Evolutionary conservation across 2,888 invertebrate genomes (phyloP).

Genomic region (Trichopoda pennipes): DNA sequence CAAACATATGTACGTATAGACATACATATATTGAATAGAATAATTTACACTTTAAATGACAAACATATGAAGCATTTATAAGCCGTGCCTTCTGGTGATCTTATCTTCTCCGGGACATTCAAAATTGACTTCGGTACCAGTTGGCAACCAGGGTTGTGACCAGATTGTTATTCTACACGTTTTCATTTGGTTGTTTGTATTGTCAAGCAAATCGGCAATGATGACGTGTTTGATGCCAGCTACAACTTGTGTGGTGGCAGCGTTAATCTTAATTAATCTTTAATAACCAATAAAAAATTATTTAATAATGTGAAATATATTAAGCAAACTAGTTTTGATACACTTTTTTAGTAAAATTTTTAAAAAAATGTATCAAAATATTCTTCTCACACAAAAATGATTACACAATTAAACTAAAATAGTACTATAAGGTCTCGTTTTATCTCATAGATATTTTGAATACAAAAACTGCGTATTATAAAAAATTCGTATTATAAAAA

Average conservation of each 20-base stretch:
- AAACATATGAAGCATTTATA: neutral
- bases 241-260: constrained; percentile 69
- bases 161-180: constrained; percentile 69
- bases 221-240: constrained; percentile 65
- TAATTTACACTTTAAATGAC: no score
- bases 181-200: constrained; percentile 32
- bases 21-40: no score
- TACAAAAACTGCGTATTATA: no score
- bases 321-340: no score
- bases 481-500: no score
- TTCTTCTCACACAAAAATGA: neutral
- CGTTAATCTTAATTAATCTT: constrained; percentile 70
- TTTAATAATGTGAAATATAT: neutral
- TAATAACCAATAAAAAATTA: neutral
- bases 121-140: constrained; percentile 70
- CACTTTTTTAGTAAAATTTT: no score
- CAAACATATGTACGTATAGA: no score
- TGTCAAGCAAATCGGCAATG: constrained; percentile 67
- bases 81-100: constrained; percentile 10
- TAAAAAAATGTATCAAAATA: no score
- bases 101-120: constrained; percentile 67
- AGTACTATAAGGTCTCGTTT: no score
- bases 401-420: no score
- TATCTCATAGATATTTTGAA: no score
- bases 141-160: constrained; percentile 71